Percentiles rank a stretch among this genome's conserved stretches.
Conservation (phyloP, 2,113 vertebrate species). For the Phyllostomus hastatus region DNA sequence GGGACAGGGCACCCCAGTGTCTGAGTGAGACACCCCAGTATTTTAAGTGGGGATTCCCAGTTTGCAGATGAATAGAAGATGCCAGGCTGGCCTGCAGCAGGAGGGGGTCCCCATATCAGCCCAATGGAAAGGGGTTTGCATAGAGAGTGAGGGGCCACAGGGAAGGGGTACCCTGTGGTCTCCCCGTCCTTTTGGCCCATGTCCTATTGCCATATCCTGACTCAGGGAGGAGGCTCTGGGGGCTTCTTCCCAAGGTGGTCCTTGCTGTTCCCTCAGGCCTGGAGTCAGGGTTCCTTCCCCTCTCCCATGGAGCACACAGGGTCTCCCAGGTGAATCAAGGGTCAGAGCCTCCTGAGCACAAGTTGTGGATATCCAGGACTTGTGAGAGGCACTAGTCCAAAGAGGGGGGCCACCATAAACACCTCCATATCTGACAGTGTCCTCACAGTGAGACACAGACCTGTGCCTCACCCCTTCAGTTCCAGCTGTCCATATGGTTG, state of each 20-base stretch:
- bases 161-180: background rate
- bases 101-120: background rate
- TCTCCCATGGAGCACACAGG: background rate
- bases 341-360: background rate
- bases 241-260: background rate
- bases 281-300: constrained; percentile 17
- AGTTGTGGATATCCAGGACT: background rate
- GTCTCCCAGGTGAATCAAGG: background rate
- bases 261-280: background rate
- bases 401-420: background rate
- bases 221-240: background rate
- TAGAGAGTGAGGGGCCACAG: background rate
- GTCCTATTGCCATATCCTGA: background rate
- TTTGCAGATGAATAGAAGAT: constrained; percentile 34
- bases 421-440: background rate
- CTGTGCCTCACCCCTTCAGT: background rate
- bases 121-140: background rate
- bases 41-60: constrained; percentile 57
- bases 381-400: background rate
- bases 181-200: background rate
- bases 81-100: background rate
- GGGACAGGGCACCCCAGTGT: background rate
- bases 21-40: constrained; percentile 21
- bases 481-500: background rate
- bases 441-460: background rate